Base-by-base conservation (phyloP, 2,888 invertebrate genomes). In the Apotomis capreana region DNA sequence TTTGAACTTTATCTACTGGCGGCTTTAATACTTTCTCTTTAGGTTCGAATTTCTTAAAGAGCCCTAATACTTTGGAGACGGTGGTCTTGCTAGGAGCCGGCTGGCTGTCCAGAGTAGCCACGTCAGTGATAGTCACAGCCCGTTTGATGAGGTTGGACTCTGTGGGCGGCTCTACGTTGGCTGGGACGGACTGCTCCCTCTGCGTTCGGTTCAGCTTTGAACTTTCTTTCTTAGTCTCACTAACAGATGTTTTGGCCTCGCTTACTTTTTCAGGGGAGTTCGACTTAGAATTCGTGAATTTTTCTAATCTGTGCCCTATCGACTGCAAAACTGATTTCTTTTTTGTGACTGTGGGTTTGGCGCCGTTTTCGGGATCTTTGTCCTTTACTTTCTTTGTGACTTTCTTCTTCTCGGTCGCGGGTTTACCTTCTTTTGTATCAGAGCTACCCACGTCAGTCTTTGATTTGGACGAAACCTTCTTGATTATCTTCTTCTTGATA, bases 301-400 rank as follows among this genome's bases (percentile, higher is more conserved):
- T 96, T 86, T 96, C 96, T 81, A 96, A 93, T 84, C 96, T 96
- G 82, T 96, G 96, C 59, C 97, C 97, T 78, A 97, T 94, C 0
- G 95, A 95, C 82, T 96, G 96, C 55, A 97, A 89, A 77, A 97
- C 94, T 1, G 94, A 92, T 85, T 95, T 95, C 86, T 95, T 95
- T 81, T 95, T 95, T 6, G 92, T 82, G 74, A 84, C 85, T 37
- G 80, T 77, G 36, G 85, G 69, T 83, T 90, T 93, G 51, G 79
- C 74, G 54, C 79, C 81, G 76, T 89, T 89, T 49, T 91, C 89
- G 54, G 78, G 58, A 64, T 75, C 75, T 79, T 91, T 92, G 71
- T 92, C 91, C 79, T 93, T 92, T 2, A 86, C 79, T 79, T 92
- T 93, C 74, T 91, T 92, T 74, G 86, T 84, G 63, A 90, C 84